Conservation (phyloP, 2,888 invertebrate genomes). For the Harpalus rufipes region DNA sequence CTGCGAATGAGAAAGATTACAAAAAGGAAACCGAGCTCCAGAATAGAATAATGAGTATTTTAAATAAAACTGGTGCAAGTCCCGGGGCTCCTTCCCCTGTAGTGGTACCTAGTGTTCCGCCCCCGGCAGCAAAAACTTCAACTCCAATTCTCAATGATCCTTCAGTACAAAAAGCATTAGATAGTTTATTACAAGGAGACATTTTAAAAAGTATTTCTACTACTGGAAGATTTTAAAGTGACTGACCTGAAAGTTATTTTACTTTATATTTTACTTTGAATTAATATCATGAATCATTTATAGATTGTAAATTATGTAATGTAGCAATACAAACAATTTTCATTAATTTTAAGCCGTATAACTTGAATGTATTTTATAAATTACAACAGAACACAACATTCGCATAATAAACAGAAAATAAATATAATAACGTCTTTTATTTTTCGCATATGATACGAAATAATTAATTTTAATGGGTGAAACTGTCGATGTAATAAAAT, state of each 20-base stretch:
- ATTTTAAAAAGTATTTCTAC: slow-evolving; percentile 78
- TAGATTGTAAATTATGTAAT: slow-evolving; percentile 2
- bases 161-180: slow-evolving; percentile 88
- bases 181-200: slow-evolving; percentile 82
- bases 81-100: slow-evolving; percentile 72
- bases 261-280: slow-evolving; percentile 36
- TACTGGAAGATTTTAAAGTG: slow-evolving; percentile 64
- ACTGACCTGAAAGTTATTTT: slow-evolving; percentile 54
- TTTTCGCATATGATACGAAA: slow-evolving; percentile 25
- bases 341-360: slow-evolving; percentile 21
- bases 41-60: slow-evolving; percentile 87
- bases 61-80: slow-evolving; percentile 79
- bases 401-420: slow-evolving; percentile 40
- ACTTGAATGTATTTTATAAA: slow-evolving; percentile 18
- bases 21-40: slow-evolving; percentile 86
- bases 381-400: slow-evolving; percentile 9
- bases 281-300: slow-evolving; percentile 11
- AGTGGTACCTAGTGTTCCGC: slow-evolving; percentile 71
- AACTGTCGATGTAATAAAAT: too few species aligned
- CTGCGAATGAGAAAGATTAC: slow-evolving; percentile 76
- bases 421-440: slow-evolving; percentile 45
- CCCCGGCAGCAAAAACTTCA: slow-evolving; percentile 75
- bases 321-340: slow-evolving; percentile 14
- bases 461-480: neutral
- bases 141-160: slow-evolving; percentile 84